These are phyloP conservation scores for Synanthedon tipuliformis DNA, from an alignment of 2,888 invertebrate species.

Conservation along the genomic window DNA sequence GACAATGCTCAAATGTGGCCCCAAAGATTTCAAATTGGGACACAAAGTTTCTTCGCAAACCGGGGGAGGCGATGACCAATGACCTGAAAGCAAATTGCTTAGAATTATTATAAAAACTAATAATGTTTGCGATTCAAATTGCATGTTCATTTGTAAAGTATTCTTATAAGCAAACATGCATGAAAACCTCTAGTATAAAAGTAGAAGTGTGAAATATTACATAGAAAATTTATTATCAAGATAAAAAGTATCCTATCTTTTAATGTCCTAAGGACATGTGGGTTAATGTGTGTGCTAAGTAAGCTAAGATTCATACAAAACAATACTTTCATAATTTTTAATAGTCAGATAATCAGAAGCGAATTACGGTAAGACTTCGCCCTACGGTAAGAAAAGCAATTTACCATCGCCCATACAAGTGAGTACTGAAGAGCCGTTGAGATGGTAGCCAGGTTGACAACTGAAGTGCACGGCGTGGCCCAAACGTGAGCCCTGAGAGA, in stretches of 20 bases:
- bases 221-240: too few relatives aligned
- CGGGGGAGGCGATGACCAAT: slow-evolving; percentile 82
- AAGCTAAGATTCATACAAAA: too few relatives aligned
- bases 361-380: too few relatives aligned
- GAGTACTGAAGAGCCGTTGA: slow-evolving; percentile 81
- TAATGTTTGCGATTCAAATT: not conserved
- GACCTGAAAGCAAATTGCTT: slow-evolving; percentile 54
- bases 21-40: slow-evolving; percentile 75
- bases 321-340: too few relatives aligned
- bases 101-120: not conserved
- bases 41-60: slow-evolving; percentile 84
- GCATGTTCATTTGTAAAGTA: too few relatives aligned
- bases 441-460: slow-evolving; percentile 83
- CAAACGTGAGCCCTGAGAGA: slow-evolving; percentile 81
- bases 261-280: too few relatives aligned
- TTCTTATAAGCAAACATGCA: too few relatives aligned
- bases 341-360: too few relatives aligned
- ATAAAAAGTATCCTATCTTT: too few relatives aligned
- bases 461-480: slow-evolving; percentile 80
- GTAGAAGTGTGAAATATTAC: too few relatives aligned
- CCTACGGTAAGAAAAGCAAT: slow-evolving; percentile 2
- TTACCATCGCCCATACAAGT: slow-evolving; percentile 85
- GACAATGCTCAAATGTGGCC: slow-evolving; percentile 79
- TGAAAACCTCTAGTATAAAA: too few relatives aligned
- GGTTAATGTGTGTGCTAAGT: too few relatives aligned